phyloP scores from a whole-genome alignment of 2,888 invertebrate species.

The Pollenia griseotomentosa region DNA sequence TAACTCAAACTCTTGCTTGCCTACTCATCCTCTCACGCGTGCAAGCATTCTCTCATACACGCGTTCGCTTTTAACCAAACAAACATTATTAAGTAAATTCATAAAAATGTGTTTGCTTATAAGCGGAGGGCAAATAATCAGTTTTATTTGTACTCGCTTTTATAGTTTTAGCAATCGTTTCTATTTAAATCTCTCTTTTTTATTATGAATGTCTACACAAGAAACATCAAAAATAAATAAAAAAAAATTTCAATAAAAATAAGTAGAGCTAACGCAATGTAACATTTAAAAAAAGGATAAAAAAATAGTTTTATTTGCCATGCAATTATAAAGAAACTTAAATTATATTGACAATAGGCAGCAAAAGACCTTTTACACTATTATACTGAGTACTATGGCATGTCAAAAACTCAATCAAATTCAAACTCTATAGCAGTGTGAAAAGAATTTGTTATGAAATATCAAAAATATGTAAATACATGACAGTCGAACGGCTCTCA shows the following conservation, averaged over 20 bases:
- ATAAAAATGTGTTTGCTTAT: not conserved
- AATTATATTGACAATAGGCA: no score
- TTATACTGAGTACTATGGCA: no score
- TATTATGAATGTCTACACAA: slow-evolving; percentile 8
- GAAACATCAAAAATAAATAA: not conserved
- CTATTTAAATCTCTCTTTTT: slow-evolving; percentile 31
- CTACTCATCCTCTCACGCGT: slow-evolving; percentile 11
- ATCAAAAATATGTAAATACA: no score
- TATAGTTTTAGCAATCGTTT: not conserved
- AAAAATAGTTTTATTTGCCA: not conserved
- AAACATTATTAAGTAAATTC: slow-evolving; percentile 32
- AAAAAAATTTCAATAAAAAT: not conserved
- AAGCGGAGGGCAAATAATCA: slow-evolving; percentile 39
- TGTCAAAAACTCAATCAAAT: no score
- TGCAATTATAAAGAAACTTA: no score
- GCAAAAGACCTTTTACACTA: no score
- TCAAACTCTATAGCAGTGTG: no score
- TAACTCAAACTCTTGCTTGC: not conserved
- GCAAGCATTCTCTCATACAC: not conserved
- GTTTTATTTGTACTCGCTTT: slow-evolving; percentile 19
- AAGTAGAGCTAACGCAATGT: slow-evolving; percentile 48
- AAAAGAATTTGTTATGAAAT: no score
- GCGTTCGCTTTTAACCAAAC: not conserved
- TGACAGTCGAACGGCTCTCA: no score
- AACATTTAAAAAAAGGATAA: slow-evolving; percentile 3